Conservation (phyloP, 2,113 vertebrate genomes). For the Rhabdornis inornatus region DNA sequence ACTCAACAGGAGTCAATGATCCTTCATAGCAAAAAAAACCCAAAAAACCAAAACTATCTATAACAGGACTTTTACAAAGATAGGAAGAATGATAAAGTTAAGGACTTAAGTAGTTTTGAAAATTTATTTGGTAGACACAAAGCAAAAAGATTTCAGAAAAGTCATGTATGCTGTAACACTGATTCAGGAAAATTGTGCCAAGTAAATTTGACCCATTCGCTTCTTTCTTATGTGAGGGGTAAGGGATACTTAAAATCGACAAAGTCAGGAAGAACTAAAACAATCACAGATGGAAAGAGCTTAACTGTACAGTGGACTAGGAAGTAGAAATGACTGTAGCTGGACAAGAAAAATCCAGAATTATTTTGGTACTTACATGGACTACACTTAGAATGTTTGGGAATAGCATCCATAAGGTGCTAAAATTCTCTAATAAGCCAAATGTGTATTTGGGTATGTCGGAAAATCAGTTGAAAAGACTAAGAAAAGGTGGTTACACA, state of each 20-base stretch:
- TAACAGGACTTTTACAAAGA: not conserved
- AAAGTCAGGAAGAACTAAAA: not conserved
- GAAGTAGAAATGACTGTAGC: not conserved
- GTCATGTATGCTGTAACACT: not conserved
- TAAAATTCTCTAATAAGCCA: constrained; percentile 34
- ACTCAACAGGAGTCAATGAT: not conserved
- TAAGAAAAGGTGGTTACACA: constrained; percentile 38
- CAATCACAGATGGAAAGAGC: not conserved
- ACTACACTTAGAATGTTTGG: not conserved
- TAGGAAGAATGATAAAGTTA: not conserved
- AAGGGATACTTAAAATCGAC: not conserved
- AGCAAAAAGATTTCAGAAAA: not conserved
- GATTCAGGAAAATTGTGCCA: not conserved
- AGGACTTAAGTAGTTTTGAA: not conserved
- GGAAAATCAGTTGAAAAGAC: constrained; percentile 7
- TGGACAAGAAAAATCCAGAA: not conserved
- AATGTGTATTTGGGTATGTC: constrained; percentile 12
- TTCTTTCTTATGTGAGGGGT: not conserved
- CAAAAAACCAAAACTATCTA: not conserved
- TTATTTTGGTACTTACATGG: not conserved
- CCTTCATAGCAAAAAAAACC: not conserved
- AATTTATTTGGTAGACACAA: not conserved
- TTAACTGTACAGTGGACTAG: not conserved
- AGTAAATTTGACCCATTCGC: not conserved
- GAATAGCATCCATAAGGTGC: constrained; percentile 19